A percentile compares a stretch with the other conserved stretches of the same genome.
These are phyloP conservation scores for Enteromius mattozi DNA, from an alignment of 2,797 vertebrate species.

Conservation along the genomic window DNA sequence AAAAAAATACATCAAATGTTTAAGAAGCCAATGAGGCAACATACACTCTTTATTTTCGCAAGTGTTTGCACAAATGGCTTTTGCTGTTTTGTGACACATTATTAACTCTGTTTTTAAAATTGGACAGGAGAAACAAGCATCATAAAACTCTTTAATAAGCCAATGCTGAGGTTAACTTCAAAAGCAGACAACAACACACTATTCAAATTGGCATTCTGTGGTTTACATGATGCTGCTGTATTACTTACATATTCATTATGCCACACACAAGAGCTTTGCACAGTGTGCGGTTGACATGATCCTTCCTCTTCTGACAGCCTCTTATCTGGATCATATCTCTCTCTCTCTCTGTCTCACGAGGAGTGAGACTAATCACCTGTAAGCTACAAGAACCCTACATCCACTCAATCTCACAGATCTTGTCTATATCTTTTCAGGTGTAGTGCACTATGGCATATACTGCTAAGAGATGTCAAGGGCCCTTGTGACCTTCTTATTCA, in stretches of 20 bases:
- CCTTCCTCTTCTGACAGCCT: constrained; percentile 18
- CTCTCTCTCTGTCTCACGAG: constrained; percentile 11
- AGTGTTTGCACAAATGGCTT: constrained; percentile 1
- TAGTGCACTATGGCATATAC: neutral
- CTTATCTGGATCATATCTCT: constrained; percentile 34
- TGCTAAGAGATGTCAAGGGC: neutral
- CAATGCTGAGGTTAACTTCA: neutral
- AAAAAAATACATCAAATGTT: neutral
- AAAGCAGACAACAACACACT: neutral
- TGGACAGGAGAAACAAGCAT: neutral
- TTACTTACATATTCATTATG: constrained; percentile 9
- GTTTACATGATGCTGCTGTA: neutral
- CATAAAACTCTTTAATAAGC: constrained; percentile 2
- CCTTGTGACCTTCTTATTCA: constrained; percentile 1
- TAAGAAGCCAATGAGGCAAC: neutral
- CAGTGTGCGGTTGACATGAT: constrained; percentile 33
- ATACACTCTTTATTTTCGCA: neutral
- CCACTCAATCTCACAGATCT: constrained; percentile 27
- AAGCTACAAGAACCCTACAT: constrained; percentile 32
- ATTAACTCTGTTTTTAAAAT: neutral
- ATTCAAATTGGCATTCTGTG: neutral
- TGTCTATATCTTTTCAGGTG: neutral
- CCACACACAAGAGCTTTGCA: neutral
- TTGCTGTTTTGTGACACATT: constrained; percentile 17
- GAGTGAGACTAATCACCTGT: constrained; percentile 43